Conservation (phyloP, 2,888 invertebrate species). For the Spisula subtruncata region DNA sequence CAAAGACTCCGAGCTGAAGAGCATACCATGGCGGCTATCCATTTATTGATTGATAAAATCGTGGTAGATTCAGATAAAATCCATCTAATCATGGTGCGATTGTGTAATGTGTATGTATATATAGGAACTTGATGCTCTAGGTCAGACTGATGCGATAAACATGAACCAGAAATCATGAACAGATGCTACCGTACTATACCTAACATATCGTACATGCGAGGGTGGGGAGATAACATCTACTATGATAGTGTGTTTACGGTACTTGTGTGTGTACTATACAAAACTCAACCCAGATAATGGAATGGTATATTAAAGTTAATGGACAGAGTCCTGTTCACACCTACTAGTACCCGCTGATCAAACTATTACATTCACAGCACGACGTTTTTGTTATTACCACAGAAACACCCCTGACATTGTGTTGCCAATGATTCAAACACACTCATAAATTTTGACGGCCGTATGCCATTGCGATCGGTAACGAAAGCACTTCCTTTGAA, state of each 20-base stretch:
- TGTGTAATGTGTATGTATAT: not conserved
- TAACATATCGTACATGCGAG: not conserved
- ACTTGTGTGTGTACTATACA: not conserved
- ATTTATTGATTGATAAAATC: too few species aligned
- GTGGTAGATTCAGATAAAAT: not conserved
- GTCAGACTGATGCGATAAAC: not conserved
- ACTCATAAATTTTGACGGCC: too few species aligned
- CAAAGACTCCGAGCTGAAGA: too few species aligned
- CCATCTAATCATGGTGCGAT: not conserved
- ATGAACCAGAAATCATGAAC: not conserved
- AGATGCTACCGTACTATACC: not conserved
- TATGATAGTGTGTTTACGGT: not conserved
- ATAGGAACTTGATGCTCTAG: not conserved
- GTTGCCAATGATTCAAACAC: too few species aligned
- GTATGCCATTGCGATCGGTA: too few species aligned
- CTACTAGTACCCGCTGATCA: not conserved
- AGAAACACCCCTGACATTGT: not conserved
- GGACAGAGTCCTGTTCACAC: not conserved
- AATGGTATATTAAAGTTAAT: not conserved
- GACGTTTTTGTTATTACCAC: not conserved
- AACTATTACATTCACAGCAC: not conserved
- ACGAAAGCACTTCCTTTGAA: too few species aligned
- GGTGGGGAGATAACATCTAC: not conserved
- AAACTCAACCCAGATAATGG: not conserved
- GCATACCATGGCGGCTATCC: too few species aligned